A percentile compares a stretch with the other conserved stretches of the same genome.
phyloP scores from a whole-genome alignment of 2,797 vertebrate genomes.

The Muscicapa striata region DNA sequence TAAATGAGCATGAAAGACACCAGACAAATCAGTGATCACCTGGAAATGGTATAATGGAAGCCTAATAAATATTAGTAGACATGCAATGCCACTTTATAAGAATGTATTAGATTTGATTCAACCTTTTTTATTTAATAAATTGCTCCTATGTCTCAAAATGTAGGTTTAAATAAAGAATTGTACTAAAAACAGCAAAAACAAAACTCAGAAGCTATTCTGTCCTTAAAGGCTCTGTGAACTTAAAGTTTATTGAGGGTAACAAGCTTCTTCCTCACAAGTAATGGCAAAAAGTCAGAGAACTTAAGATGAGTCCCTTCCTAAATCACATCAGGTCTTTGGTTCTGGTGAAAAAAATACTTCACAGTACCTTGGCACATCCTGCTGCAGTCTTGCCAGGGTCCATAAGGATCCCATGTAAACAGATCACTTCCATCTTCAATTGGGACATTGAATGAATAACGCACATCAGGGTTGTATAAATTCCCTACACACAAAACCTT shows the following conservation, averaged over 20 bases:
- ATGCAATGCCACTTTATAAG: background rate
- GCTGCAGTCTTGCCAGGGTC: slow-evolving; percentile 92
- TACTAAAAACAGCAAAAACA: background rate
- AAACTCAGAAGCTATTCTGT: background rate
- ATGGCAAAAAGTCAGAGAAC: background rate
- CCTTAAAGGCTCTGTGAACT: background rate
- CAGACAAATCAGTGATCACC: background rate
- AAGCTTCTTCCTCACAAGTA: background rate
- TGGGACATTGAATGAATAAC: slow-evolving; percentile 92
- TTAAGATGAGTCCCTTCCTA: background rate
- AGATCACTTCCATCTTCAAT: slow-evolving; percentile 84
- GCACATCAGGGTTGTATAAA: slow-evolving; percentile 93
- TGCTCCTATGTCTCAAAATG: background rate
- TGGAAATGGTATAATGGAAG: background rate
- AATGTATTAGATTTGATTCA: background rate
- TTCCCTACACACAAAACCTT: slow-evolving; percentile 97
- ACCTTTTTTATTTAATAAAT: background rate
- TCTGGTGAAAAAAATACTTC: background rate
- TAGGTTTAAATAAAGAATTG: background rate
- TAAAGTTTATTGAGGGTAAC: background rate
- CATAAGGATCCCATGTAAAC: slow-evolving; percentile 89
- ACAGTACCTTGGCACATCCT: slow-evolving; percentile 91
- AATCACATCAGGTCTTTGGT: background rate
- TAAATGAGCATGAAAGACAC: background rate
- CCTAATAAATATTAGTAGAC: background rate